Conservation (phyloP, 2,888 invertebrate genomes). For the Dolichopus griseipennis region DNA sequence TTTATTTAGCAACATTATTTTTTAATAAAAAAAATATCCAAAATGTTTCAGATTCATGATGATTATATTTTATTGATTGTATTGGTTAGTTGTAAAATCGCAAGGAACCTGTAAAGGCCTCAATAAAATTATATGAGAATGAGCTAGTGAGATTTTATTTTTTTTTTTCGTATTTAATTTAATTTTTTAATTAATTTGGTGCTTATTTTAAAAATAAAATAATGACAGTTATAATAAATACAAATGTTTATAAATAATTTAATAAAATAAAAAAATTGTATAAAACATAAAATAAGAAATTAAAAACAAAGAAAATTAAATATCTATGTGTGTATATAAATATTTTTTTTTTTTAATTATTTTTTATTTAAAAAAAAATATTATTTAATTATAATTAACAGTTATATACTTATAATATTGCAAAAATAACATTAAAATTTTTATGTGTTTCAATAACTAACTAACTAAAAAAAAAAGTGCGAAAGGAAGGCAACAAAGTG, state of each 20-base stretch:
- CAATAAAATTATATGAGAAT: background rate
- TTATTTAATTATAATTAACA: background rate
- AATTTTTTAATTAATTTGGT: background rate
- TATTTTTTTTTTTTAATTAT: no score
- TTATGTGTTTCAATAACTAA: background rate
- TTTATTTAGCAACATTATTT: background rate
- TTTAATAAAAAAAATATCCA: background rate
- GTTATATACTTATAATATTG: background rate
- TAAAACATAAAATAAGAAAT: background rate
- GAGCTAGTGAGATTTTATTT: background rate
- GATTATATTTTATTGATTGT: background rate
- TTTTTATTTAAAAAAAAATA: background rate
- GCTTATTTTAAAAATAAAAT: background rate
- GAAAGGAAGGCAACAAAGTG: background rate
- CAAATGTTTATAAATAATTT: no score
- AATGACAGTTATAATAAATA: background rate
- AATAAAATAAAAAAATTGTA: background rate
- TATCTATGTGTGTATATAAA: no score
- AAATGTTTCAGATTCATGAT: slow-evolving; percentile 6
- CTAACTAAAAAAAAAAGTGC: background rate
- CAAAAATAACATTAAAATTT: background rate
- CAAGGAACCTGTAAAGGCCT: slow-evolving; percentile 9
- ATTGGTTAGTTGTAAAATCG: slow-evolving; percentile 11
- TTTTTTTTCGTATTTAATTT: background rate
- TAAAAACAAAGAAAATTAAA: background rate